Base-by-base conservation (phyloP, 2,797 vertebrate species). In the Gymnoscopelus braueri region DNA sequence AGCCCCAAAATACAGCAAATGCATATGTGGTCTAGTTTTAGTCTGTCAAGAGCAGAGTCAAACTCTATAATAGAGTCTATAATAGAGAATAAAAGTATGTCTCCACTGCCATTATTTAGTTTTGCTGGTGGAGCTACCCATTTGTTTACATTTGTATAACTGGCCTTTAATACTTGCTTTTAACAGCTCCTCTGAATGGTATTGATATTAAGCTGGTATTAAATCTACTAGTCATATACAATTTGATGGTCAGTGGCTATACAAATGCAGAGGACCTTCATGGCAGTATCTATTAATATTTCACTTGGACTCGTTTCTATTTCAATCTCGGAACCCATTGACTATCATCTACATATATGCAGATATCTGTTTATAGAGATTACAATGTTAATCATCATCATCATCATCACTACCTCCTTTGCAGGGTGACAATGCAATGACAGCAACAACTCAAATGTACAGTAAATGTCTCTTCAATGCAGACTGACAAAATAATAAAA, bases 401-500 rank as follows among this genome's bases (percentile, higher is more conserved):
- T n/a, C 24, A 13, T 35, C 13, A 32, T 54, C n/a, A 57, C 60
- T 50, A 49, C 53, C 24, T 35, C 5, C 39, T 47, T 44, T 69
- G 35, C 19, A 26, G 23, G 10, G 61, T 68, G 15, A 60, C 48
- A 44, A 39, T 69, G 54, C 44, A 49, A 9, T 15, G 7, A 26
- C 9, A 12, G 23, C 4, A 12, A 58, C 24, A 3, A 58, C 26
- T 29, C 15, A 19, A 13, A 49, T 44, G 3, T 54, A 44, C 26
- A 50, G 44, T 62, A 29, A 29, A 24, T 24, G 3, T 2, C n/a
- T 63, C 7, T 50, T 13, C 14, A 62, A 55, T n/a, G 53, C 35
- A 57, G 13, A 65, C 69, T 64, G 66, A 72, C 69, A 80, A 29
- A 29, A 29, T 29, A 29, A 29, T 29, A 29, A 29, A 29, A 29